phyloP scores from a whole-genome alignment of 2,888 invertebrate species.

The Eristalis pertinax region DNA sequence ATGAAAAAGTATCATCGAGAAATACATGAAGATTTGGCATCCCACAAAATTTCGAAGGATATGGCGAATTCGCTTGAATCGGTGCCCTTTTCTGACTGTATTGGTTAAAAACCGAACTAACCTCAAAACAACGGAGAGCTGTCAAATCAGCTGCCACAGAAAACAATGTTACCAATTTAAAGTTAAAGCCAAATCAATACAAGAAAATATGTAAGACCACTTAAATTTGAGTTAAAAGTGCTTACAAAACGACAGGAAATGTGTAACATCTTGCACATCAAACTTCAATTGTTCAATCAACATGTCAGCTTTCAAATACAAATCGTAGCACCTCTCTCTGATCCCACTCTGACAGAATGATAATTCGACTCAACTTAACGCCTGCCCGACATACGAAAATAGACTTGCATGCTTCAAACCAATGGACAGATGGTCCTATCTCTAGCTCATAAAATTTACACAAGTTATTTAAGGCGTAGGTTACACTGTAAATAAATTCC shows the following conservation, averaged over 20 bases:
- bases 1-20: too few species aligned
- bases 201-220: background rate
- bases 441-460: background rate
- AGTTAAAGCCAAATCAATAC: background rate
- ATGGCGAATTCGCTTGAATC: too few species aligned
- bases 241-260: background rate
- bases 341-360: background rate
- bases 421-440: background rate
- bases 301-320: background rate
- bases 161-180: too few species aligned
- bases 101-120: too few species aligned
- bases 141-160: too few species aligned
- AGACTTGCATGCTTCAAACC: background rate
- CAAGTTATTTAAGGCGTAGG: background rate
- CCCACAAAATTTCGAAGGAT: too few species aligned
- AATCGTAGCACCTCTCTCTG: background rate
- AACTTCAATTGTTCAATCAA: background rate
- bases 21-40: too few species aligned
- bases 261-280: background rate
- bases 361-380: background rate
- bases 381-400: background rate
- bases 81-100: too few species aligned
- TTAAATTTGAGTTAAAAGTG: background rate
- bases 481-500: background rate
- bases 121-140: too few species aligned